Percentiles rank a stretch among this genome's conserved stretches.
phyloP scores from a whole-genome alignment of 2,888 invertebrate species.

The Lagria hirta region DNA sequence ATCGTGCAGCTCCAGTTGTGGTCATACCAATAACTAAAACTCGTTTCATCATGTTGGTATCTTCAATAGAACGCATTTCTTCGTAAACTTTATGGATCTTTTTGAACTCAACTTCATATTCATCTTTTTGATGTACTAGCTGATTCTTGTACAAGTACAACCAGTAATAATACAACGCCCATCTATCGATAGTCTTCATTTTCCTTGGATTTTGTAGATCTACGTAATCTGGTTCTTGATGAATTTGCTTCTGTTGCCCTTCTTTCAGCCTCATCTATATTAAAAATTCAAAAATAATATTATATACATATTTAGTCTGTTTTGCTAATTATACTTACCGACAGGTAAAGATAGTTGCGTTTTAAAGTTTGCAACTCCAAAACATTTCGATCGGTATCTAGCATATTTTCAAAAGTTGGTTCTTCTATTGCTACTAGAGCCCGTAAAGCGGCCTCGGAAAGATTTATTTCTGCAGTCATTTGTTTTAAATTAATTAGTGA shows the following conservation, averaged over 20 bases:
- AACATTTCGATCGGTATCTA: too few species aligned
- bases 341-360: too few species aligned
- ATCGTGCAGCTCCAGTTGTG: conserved; percentile 73
- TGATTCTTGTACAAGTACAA: conserved; percentile 31
- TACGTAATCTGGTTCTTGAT: conserved; percentile 7
- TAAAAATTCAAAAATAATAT: too few species aligned
- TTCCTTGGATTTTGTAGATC: conserved; percentile 34
- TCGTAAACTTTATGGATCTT: conserved; percentile 48
- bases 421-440: too few species aligned
- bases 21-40: conserved; percentile 72
- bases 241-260: neutral
- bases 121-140: conserved; percentile 29
- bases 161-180: conserved; percentile 49
- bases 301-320: too few species aligned
- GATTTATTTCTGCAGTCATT: too few species aligned
- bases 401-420: too few species aligned
- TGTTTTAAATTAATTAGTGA: too few species aligned
- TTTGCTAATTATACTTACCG: too few species aligned
- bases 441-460: too few species aligned
- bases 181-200: conserved; percentile 41
- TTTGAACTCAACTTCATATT: conserved; percentile 35
- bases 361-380: too few species aligned
- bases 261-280: neutral
- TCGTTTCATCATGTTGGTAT: conserved; percentile 58
- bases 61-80: conserved; percentile 59